Evolutionary conservation across 2,113 vertebrate genomes (phyloP).

Genomic region (Myotis lucifugus): DNA sequence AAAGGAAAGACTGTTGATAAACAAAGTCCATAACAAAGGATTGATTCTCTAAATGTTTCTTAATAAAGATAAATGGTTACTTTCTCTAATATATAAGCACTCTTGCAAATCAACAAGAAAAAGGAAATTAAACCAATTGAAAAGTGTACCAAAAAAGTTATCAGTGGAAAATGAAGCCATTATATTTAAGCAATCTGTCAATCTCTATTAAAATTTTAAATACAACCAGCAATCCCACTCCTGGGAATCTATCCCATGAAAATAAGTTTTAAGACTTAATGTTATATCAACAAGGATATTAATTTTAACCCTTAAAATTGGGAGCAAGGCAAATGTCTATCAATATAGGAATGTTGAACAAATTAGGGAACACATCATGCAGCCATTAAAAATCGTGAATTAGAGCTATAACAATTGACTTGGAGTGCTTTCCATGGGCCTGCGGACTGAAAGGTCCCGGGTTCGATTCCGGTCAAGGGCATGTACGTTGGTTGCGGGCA

Average conservation of each 20-base stretch:
- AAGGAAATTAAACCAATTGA: background rate
- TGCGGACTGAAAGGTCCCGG: too few species aligned
- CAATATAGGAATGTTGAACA: background rate
- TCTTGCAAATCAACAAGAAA: background rate
- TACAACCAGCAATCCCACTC: background rate
- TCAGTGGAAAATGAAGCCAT: slow-evolving; percentile 21
- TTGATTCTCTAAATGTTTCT: background rate
- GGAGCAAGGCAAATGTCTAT: background rate
- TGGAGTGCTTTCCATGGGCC: background rate
- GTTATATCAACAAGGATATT: background rate
- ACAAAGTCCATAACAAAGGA: slow-evolving; percentile 14
- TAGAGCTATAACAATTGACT: background rate
- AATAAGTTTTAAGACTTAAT: background rate
- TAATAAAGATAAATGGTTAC: background rate
- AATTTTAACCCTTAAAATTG: background rate
- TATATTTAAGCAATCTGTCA: background rate
- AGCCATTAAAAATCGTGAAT: slow-evolving; percentile 12
- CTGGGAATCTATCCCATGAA: background rate
- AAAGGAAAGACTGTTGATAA: background rate
- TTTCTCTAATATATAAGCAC: background rate
- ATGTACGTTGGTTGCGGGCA: too few species aligned
- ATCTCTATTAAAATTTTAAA: background rate
- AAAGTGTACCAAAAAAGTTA: background rate
- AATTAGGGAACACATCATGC: background rate
- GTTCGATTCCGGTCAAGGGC: too few species aligned